phyloP scores from a whole-genome alignment of 2,113 vertebrate genomes.

The Pao palembangensis region DNA sequence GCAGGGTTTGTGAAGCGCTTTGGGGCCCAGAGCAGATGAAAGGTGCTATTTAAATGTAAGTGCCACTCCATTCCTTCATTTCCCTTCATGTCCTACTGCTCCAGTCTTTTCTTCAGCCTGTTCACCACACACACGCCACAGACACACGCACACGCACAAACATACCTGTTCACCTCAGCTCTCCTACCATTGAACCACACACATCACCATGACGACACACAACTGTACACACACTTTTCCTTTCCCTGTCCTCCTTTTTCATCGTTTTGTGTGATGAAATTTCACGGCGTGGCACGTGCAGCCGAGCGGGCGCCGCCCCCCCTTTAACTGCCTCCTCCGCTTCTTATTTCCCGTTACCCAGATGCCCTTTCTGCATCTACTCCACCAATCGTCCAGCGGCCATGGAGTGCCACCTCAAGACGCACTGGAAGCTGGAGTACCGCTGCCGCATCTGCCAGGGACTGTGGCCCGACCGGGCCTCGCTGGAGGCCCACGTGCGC shows the following conservation, averaged over 20 bases:
- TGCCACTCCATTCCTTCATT: constrained; percentile 83
- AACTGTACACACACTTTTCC: constrained; percentile 50
- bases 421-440: constrained; percentile 98
- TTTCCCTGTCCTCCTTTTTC: constrained; percentile 58
- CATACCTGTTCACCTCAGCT: constrained; percentile 42
- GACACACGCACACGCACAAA: constrained; percentile 28
- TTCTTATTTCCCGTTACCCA: constrained; percentile 59
- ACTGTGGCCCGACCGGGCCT: constrained; percentile 93
- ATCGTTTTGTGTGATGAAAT: constrained; percentile 52
- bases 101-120: constrained; percentile 63
- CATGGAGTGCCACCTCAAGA: constrained; percentile 99
- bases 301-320: constrained; percentile 5
- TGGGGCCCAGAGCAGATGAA: constrained; percentile 85
- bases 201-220: constrained; percentile 47
- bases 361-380: constrained; percentile 99
- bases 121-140: constrained; percentile 27
- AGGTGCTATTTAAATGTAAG: constrained; percentile 87
- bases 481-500: constrained; percentile 96
- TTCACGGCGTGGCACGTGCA: constrained; percentile 44
- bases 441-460: constrained; percentile 99
- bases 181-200: constrained; percentile 60
- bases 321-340: constrained; percentile 26
- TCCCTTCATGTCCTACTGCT: constrained; percentile 74
- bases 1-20: constrained; percentile 85
- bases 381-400: constrained; percentile 96